These are phyloP conservation scores for Phylloscopus whistleri DNA, from an alignment of 2,113 vertebrate genomes.

Conservation along the genomic window DNA sequence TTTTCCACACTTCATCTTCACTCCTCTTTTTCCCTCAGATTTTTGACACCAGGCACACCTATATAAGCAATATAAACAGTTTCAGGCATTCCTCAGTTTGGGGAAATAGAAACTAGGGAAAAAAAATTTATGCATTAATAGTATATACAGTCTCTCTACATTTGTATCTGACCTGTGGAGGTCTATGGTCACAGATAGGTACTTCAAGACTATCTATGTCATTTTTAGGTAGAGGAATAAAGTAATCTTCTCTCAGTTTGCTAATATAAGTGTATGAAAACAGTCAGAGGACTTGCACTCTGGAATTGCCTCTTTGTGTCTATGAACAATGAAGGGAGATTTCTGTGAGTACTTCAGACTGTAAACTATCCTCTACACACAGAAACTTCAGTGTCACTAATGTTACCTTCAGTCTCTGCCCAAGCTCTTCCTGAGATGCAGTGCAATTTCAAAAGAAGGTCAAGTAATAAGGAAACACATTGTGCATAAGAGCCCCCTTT, in stretches of 20 bases:
- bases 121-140: background rate
- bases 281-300: background rate
- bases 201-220: background rate
- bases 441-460: background rate
- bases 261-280: background rate
- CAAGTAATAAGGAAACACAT: background rate
- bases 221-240: background rate
- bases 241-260: background rate
- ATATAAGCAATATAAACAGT: background rate
- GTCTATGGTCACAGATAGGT: background rate
- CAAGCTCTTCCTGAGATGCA: background rate
- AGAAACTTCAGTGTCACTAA: background rate
- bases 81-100: background rate
- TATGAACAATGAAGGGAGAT: background rate
- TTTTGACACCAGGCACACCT: background rate
- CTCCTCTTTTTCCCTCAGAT: background rate
- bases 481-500: background rate
- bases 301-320: background rate
- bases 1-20: background rate
- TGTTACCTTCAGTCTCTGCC: background rate
- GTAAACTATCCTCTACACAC: background rate
- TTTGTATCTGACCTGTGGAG: background rate
- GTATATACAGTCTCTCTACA: background rate
- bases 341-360: background rate
- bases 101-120: background rate